Evolutionary conservation across 37 sponge, comb jelly and placozoan genomes (phyloP), one percentile per base, ranked within the genome.

Genomic region (Diacarnus erythraeanus): DNA sequence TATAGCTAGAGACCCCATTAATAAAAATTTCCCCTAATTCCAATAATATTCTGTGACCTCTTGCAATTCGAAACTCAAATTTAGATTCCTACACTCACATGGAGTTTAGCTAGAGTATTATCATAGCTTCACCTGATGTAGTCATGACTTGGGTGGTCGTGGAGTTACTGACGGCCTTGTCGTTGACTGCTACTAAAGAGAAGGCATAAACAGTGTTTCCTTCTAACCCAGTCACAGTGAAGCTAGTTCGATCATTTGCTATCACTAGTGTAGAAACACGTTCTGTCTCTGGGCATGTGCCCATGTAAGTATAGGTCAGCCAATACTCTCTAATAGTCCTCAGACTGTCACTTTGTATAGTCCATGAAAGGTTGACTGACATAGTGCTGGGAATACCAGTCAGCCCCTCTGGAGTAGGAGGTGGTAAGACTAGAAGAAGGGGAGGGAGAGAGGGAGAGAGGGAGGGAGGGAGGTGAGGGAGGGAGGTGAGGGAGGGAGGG

Each of bases 401-500:
- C n/a, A 33, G 31, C 10, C 38, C 38, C 30, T 15, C 34, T 15
- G 31, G 69, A 39, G 69, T 35, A 33, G 69, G 4, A 69, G 69
- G 38, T 10, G 34, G 69, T 20, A 33, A 69, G 37, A 37, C 10
- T 35, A 39, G 38, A 33, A 69, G 37, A 9, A 39, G 31, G 39
- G 38, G 39, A 37, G 69, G 18, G 39, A 37, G 69, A 33, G 39
- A 18, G 37, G 38, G 69, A 69, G 69, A 18, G 37, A 30, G 69
- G 38, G 69, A 30, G 37, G 38, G 37, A 30, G 69, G 38, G 37
- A 30, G 64, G 20, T 12, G 64, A n/a, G 31, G 69, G 34, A 39
- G 38, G 69, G 31, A 39, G 34, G 69, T 12, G 69, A 69, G 69
- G 34, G 69, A 18, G 37, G 31, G 69, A 30, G 69, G 38, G 18